A percentile compares a stretch with the other conserved stretches of the same genome.
phyloP scores from a whole-genome alignment of 2,888 invertebrate genomes.

The Microctonus brassicae region DNA sequence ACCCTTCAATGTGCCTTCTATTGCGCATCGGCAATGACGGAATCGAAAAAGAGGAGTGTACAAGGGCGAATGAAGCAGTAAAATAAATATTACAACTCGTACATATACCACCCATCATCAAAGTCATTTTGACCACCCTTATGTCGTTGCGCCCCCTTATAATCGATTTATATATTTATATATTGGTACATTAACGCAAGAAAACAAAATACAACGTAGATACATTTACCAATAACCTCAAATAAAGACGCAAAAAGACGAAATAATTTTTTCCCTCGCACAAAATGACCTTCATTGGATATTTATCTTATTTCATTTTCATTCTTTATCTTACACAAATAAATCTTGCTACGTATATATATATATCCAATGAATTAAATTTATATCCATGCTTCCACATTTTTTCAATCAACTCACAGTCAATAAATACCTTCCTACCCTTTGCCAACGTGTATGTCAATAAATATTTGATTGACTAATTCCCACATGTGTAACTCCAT shows the following conservation, averaged over 20 bases:
- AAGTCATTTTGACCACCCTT: constrained; percentile 8
- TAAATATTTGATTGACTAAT: not conserved
- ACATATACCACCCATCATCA: constrained; percentile 3
- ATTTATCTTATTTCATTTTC: too few relatives aligned
- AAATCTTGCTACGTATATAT: too few relatives aligned
- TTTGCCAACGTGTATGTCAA: not conserved
- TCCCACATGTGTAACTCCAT: not conserved
- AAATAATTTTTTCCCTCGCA: not conserved
- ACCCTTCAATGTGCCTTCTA: not conserved
- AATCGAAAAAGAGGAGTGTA: not conserved
- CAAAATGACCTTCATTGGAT: constrained; percentile 6
- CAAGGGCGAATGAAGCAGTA: not conserved
- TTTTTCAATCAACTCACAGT: not conserved
- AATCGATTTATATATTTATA: not conserved
- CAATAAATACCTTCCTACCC: not conserved
- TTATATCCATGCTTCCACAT: not conserved
- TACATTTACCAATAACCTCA: too few relatives aligned
- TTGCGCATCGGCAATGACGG: not conserved
- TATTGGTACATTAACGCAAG: not conserved
- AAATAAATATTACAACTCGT: constrained; percentile 16
- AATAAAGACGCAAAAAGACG: too few relatives aligned
- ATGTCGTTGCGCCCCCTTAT: not conserved
- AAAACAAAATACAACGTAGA: not conserved
- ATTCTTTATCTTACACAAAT: too few relatives aligned
- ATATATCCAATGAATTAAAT: not conserved